These are phyloP conservation scores for Hydrolagus colliei DNA, from an alignment of 2,797 vertebrate species.

Conservation along the genomic window DNA sequence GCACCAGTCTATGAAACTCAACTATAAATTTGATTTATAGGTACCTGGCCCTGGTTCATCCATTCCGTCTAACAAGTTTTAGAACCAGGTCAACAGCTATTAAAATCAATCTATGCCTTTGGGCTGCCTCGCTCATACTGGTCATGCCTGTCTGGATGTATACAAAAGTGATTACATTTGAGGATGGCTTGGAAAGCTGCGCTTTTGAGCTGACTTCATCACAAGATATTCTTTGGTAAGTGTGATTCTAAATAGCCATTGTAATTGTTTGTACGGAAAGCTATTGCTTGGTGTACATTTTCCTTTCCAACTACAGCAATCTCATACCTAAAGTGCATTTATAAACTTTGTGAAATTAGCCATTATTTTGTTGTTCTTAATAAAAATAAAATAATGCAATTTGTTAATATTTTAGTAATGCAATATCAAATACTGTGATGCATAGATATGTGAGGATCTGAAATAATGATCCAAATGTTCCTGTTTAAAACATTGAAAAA, in stretches of 20 bases:
- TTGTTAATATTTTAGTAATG: constrained; percentile 34
- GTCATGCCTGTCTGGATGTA: constrained; percentile 50
- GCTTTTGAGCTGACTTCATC: constrained; percentile 54
- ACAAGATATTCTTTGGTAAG: constrained; percentile 50
- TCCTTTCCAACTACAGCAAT: not conserved
- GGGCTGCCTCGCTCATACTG: constrained; percentile 48
- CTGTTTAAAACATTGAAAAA: not conserved
- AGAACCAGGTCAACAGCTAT: constrained; percentile 52
- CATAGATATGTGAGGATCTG: not conserved
- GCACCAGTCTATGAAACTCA: not conserved
- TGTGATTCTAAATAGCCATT: constrained; percentile 24
- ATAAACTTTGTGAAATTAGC: not conserved
- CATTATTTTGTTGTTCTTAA: not conserved
- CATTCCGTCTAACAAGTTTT: constrained; percentile 49
- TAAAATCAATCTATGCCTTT: constrained; percentile 50
- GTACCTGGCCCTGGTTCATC: constrained; percentile 54
- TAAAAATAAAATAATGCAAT: constrained; percentile 39
- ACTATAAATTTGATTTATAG: constrained; percentile 40
- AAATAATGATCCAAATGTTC: not conserved
- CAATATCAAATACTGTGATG: not conserved
- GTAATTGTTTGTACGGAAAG: not conserved
- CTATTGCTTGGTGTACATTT: not conserved
- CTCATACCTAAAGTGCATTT: not conserved
- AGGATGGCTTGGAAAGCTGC: constrained; percentile 55
- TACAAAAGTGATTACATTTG: constrained; percentile 57